A percentile compares a stretch with the other conserved stretches of the same genome.
Conservation (phyloP, 2,888 invertebrate genomes). For the Acleris cristana region DNA sequence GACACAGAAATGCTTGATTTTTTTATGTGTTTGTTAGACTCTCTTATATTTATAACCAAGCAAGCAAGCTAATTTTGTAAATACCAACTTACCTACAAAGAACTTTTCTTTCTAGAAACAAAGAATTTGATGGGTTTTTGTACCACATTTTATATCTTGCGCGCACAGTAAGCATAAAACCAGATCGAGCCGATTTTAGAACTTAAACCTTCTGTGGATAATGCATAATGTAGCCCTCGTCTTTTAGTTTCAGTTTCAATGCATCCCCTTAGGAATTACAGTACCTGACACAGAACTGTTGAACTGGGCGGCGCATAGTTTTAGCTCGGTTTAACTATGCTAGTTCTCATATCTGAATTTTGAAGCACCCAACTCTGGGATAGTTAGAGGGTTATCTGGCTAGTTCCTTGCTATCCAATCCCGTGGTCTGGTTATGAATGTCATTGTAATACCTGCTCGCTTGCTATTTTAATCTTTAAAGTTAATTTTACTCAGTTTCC, state of each 20-base stretch:
- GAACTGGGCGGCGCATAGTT: conserved; percentile 51
- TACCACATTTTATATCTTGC: no score
- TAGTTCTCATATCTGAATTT: conserved; percentile 48
- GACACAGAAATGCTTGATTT: no score
- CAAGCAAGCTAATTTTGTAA: no score
- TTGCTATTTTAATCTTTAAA: neutral
- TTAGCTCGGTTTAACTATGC: conserved; percentile 49
- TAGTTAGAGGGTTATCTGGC: conserved; percentile 22
- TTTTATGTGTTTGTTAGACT: no score
- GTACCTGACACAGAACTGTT: conserved; percentile 47
- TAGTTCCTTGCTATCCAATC: conserved; percentile 3
- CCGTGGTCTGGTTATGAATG: conserved; percentile 1
- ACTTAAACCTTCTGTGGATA: neutral
- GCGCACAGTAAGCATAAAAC: no score
- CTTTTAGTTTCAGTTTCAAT: conserved; percentile 6
- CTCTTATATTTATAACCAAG: no score
- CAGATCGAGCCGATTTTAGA: neutral
- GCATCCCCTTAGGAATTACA: conserved; percentile 43
- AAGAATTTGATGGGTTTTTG: no score
- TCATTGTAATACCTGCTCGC: neutral
- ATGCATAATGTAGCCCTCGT: neutral
- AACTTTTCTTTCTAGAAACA: no score
- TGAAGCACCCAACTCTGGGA: conserved; percentile 48
- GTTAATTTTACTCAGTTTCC: no score
- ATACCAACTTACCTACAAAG: no score